These are phyloP conservation scores for Hesperia comma DNA, from an alignment of 2,888 invertebrate genomes.

Conservation along the genomic window DNA sequence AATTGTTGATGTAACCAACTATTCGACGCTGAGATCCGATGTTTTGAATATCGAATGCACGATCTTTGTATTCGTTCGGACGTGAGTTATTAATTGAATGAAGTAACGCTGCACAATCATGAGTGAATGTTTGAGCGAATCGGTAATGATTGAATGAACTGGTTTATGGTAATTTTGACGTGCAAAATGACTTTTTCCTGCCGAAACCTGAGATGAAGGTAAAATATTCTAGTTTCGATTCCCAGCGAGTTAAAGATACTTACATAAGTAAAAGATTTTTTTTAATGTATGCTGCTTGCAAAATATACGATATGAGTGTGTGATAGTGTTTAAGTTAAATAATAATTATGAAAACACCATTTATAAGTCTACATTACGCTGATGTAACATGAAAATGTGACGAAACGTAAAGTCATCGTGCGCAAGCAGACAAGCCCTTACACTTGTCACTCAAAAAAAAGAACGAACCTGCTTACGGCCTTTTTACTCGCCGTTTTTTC, in stretches of 20 bases:
- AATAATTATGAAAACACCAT: too few species aligned
- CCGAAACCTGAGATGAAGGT: too few species aligned
- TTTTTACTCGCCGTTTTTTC: slow-evolving; percentile 22
- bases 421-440: slow-evolving; percentile 24
- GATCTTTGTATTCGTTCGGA: slow-evolving; percentile 11
- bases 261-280: too few species aligned
- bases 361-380: neutral
- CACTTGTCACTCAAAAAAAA: slow-evolving; percentile 38
- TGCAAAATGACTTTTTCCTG: too few species aligned
- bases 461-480: slow-evolving; percentile 34
- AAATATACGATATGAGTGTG: too few species aligned
- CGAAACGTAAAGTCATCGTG: slow-evolving; percentile 31
- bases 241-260: too few species aligned
- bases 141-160: neutral
- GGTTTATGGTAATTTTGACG: slow-evolving; percentile 21
- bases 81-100: slow-evolving; percentile 25
- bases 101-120: too few species aligned
- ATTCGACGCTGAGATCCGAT: slow-evolving; percentile 35
- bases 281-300: too few species aligned
- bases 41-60: slow-evolving; percentile 29
- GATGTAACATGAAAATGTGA: slow-evolving; percentile 6
- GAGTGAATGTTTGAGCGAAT: slow-evolving; percentile 7
- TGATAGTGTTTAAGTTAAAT: too few species aligned
- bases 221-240: too few species aligned
- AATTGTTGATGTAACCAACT: slow-evolving; percentile 64